A percentile compares a stretch with the other conserved stretches of the same genome.
Evolutionary conservation across 2,113 vertebrate species (phyloP).

Genomic region (Bufo gargarizans): DNA sequence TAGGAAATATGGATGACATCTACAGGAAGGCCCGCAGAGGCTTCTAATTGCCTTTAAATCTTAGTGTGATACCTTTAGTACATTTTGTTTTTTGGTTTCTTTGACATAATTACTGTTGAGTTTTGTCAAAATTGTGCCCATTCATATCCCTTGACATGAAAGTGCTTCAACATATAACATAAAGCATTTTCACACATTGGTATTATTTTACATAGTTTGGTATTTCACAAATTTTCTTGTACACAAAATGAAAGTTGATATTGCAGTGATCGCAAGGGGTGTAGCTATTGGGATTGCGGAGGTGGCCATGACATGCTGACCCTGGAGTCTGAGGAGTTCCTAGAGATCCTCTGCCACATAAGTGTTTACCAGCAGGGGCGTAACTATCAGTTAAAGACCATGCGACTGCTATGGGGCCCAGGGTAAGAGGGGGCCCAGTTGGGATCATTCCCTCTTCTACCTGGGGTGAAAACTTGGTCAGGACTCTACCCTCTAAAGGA

Average conservation of each 20-base stretch:
- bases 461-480: too few species aligned
- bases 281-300: not conserved
- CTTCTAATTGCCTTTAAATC: not conserved
- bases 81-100: not conserved
- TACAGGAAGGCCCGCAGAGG: not conserved
- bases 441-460: too few species aligned
- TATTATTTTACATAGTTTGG: not conserved
- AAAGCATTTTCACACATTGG: not conserved
- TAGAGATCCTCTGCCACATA: not conserved
- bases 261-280: not conserved
- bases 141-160: not conserved
- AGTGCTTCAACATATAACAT: too few species aligned
- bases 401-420: too few species aligned
- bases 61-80: not conserved
- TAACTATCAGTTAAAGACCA: too few species aligned
- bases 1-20: not conserved
- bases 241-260: not conserved
- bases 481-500: too few species aligned
- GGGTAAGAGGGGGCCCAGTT: too few species aligned
- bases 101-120: not conserved
- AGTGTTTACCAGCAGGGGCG: not conserved
- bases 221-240: not conserved
- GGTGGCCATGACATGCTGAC: accelerated
- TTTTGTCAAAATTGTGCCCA: not conserved
- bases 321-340: not conserved